Evolutionary conservation across 2,797 vertebrate genomes (phyloP), one percentile per base, ranked within the genome.

Genomic region (Leuciscus waleckii): DNA sequence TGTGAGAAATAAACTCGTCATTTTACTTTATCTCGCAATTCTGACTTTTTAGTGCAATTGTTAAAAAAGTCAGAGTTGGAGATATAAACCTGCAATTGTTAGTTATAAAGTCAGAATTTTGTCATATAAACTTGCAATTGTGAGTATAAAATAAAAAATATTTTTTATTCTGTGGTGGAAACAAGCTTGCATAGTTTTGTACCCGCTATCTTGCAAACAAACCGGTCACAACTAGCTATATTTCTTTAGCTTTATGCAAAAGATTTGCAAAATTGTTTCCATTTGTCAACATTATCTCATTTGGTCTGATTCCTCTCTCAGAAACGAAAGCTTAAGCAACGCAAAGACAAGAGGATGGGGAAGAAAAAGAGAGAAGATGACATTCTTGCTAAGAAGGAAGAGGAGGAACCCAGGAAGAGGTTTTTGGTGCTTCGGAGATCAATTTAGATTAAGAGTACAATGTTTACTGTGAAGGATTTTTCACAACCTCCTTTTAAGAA

Each of bases 321-420:
- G 96, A 99, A 97, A 91, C 93, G 95, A 87, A 97, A 97, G 92
- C 91, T 96, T 63, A 95, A 95, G 88, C 93, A 94, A 46, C 94
- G 93, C 82, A 93, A 91, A 81, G 95, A 94, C 85, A 92, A 94
- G 87, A 93, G 94, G 83, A 94, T 94, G 84, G 96, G 95, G 91
- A 98, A 91, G 84, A 95, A 94, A 90, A 96, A 94, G 87, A 96
- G 94, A 90, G 94, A 95, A 86, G 95, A 95, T 89, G 83, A 89
- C 29, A 46, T 10, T 13, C 58, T 37, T 54, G 2, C 29, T 35
- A 23, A 78, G 6, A 39, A 39, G 71, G 37, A 82, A 0, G 29
- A 43, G 49, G 32, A 84, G 0, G 26, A 43, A 69, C 56, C 6
- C 9, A 17, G 13, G 29, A 78, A 35, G 3, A 85, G 81, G 84